Evolutionary conservation across 92 coral and sea anemone genomes (phyloP).

Genomic region (Umimayanthus chanpuru): DNA sequence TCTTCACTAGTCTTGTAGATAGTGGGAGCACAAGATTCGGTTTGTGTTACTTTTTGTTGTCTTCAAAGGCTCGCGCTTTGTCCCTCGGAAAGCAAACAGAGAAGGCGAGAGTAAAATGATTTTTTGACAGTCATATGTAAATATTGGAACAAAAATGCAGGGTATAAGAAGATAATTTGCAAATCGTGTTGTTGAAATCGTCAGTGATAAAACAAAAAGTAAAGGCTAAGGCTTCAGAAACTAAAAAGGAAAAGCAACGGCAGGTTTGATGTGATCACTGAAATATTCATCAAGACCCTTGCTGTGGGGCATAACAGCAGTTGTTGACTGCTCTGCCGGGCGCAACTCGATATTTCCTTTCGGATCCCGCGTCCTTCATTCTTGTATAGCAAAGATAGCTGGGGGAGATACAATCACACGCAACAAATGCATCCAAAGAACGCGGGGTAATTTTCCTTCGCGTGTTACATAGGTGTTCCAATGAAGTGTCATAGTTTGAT

Average conservation of each 20-base stretch:
- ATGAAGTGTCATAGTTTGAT: background rate
- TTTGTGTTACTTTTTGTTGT: background rate
- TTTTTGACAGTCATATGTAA: constrained; percentile 37
- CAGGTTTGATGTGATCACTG: constrained; percentile 10
- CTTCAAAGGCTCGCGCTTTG: constrained; percentile 18
- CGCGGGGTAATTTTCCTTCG: background rate
- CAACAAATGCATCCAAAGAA: constrained; percentile 28
- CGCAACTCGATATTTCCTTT: constrained; percentile 48
- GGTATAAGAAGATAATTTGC: background rate
- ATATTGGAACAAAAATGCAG: constrained; percentile 7
- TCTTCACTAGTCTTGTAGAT: background rate
- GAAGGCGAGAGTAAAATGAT: background rate
- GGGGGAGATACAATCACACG: constrained; percentile 14
- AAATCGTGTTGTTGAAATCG: background rate
- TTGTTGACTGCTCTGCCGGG: constrained; percentile 47
- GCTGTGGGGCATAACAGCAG: constrained; percentile 48
- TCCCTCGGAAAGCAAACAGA: constrained; percentile 18
- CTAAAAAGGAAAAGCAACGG: constrained; percentile 18
- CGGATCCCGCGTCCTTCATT: constrained; percentile 35
- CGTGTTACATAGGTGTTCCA: background rate
- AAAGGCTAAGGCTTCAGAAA: background rate
- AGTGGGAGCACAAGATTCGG: background rate
- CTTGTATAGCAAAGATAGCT: constrained; percentile 40
- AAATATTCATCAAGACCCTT: constrained; percentile 41
- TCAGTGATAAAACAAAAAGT: background rate